phyloP scores from a whole-genome alignment of 2,113 vertebrate genomes.

The Tragulus kanchil region DNA sequence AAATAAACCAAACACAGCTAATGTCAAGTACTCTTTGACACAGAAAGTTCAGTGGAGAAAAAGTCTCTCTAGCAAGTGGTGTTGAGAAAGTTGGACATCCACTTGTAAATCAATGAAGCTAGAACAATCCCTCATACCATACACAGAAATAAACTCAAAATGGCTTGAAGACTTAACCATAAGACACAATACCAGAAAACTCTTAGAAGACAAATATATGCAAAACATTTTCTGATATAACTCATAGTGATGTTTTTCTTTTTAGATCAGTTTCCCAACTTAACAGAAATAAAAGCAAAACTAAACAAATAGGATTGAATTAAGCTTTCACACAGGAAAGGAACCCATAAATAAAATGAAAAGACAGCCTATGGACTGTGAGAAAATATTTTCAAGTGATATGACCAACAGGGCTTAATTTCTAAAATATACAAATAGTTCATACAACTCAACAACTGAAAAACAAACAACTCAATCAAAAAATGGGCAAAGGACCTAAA shows the following conservation, averaged over 20 bases:
- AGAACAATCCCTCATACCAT: neutral
- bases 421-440: neutral
- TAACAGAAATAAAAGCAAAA: neutral
- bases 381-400: neutral
- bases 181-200: neutral
- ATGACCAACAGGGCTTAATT: neutral
- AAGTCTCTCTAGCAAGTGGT: neutral
- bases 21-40: neutral
- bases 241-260: neutral
- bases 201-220: neutral
- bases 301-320: neutral
- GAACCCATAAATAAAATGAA: neutral
- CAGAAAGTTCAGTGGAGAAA: neutral
- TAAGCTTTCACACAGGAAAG: neutral
- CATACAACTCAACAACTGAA: neutral
- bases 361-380: neutral
- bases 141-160: neutral
- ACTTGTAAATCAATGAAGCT: neutral
- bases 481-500: neutral
- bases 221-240: neutral
- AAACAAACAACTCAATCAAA: neutral
- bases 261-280: neutral
- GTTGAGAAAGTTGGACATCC: neutral
- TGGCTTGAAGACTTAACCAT: neutral
- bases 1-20: neutral